Percentiles rank a stretch among this genome's conserved stretches.
Conservation (phyloP, 2,888 invertebrate species). For the Pristionchus japonicus region DNA sequence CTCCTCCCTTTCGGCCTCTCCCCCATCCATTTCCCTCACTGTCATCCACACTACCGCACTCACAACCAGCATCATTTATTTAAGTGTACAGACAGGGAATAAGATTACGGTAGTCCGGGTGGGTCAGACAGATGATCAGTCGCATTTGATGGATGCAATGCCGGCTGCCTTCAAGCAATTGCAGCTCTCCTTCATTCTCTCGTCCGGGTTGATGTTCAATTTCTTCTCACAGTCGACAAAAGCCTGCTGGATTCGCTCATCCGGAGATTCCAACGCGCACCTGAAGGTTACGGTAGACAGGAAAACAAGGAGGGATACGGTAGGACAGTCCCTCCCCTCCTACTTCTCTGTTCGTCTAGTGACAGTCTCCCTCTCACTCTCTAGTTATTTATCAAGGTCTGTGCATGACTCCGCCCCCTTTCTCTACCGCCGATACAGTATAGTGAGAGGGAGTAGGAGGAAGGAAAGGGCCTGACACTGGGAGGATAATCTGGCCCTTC, state of each 20-base stretch:
- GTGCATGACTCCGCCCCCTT: slow-evolving; percentile 18
- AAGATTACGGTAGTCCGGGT: neutral
- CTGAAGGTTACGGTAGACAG: slow-evolving; percentile 49
- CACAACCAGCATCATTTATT: neutral
- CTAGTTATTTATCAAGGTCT: slow-evolving; percentile 39
- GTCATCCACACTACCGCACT: neutral
- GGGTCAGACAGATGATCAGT: slow-evolving; percentile 25
- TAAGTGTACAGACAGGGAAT: slow-evolving; percentile 37
- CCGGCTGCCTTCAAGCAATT: slow-evolving; percentile 62
- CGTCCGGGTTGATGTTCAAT: slow-evolving; percentile 54
- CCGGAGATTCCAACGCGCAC: slow-evolving; percentile 63
- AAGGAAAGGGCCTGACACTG: neutral
- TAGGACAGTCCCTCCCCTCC: neutral
- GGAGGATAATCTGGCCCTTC: slow-evolving; percentile 6
- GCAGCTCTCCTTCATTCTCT: slow-evolving; percentile 58
- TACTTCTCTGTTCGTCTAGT: neutral
- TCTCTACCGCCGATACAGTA: neutral
- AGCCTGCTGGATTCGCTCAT: slow-evolving; percentile 54
- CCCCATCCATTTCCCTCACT: slow-evolving; percentile 4
- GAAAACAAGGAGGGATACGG: neutral
- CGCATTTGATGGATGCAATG: slow-evolving; percentile 42
- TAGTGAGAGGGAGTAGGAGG: neutral
- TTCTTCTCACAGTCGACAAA: slow-evolving; percentile 60
- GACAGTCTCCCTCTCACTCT: slow-evolving; percentile 17
- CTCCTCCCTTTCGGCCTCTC: neutral